These are phyloP conservation scores for Ormyrus nitidulus DNA, from an alignment of 2,888 invertebrate genomes.

Conservation along the genomic window DNA sequence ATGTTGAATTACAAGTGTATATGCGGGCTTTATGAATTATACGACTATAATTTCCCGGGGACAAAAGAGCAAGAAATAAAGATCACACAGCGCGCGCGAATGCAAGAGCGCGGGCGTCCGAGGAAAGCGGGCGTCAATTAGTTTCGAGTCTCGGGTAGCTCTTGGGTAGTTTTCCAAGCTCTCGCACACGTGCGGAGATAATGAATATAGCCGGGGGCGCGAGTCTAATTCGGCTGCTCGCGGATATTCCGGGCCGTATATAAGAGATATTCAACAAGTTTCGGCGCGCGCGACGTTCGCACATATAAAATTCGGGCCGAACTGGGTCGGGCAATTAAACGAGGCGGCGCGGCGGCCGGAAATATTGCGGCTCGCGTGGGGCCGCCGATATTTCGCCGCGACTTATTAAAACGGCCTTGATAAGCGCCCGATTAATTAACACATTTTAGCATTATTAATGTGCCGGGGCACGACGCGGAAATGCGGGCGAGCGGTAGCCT, in stretches of 20 bases:
- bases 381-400: constrained; percentile 24
- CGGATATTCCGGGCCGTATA: constrained; percentile 15
- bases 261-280: constrained; percentile 34
- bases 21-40: no score
- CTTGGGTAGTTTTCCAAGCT: constrained; percentile 16
- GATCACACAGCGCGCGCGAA: background rate
- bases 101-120: no score
- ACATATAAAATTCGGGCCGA: background rate
- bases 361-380: constrained; percentile 35
- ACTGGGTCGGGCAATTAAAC: constrained; percentile 54
- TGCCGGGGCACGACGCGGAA: background rate
- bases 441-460: constrained; percentile 43
- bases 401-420: constrained; percentile 29
- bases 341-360: constrained; percentile 5
- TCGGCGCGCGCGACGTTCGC: background rate
- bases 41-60: no score
- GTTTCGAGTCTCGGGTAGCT: background rate
- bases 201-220: constrained; percentile 15
- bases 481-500: background rate
- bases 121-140: background rate
- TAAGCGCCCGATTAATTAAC: constrained; percentile 48
- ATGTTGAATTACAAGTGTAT: background rate
- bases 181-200: constrained; percentile 16
- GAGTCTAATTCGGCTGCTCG: constrained; percentile 38
- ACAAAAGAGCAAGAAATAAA: background rate